phyloP scores from a whole-genome alignment of 2,888 invertebrate genomes.

The Sphecodes monilicornis region DNA sequence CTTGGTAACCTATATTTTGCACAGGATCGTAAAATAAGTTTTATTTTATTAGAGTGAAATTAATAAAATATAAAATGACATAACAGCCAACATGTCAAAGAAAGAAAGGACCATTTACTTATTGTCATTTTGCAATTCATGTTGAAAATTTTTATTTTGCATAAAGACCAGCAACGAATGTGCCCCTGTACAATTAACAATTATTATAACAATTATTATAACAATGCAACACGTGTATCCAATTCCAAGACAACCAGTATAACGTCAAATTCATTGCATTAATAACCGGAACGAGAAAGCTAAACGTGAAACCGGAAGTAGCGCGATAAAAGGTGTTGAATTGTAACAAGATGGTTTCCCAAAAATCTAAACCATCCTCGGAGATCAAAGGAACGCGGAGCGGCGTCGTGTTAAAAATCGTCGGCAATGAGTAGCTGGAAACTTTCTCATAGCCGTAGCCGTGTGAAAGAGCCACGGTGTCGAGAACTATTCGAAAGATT shows the following conservation, averaged over 20 bases:
- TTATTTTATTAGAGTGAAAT: neutral
- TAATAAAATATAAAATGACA: neutral
- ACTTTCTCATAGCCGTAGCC: slow-evolving; percentile 69
- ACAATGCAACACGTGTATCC: neutral
- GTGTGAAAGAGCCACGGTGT: slow-evolving; percentile 73
- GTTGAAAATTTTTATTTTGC: no score
- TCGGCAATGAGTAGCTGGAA: slow-evolving; percentile 36
- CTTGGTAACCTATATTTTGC: no score
- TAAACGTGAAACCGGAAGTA: slow-evolving; percentile 13
- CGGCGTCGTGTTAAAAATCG: slow-evolving; percentile 17
- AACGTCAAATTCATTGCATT: neutral
- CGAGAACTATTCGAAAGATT: slow-evolving; percentile 63
- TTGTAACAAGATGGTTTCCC: slow-evolving; percentile 1
- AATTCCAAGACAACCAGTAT: neutral
- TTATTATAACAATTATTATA: no score
- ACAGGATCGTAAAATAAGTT: no score
- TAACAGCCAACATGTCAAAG: no score
- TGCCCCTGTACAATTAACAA: neutral
- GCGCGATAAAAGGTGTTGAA: neutral
- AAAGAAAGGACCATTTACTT: no score
- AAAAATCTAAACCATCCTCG: slow-evolving; percentile 17
- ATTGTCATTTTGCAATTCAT: no score
- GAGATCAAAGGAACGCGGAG: slow-evolving; percentile 38
- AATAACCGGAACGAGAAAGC: neutral
- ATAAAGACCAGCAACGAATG: neutral